Evolutionary conservation across 2,113 vertebrate species (phyloP).

Genomic region (Sarotherodon lohbergeri): DNA sequence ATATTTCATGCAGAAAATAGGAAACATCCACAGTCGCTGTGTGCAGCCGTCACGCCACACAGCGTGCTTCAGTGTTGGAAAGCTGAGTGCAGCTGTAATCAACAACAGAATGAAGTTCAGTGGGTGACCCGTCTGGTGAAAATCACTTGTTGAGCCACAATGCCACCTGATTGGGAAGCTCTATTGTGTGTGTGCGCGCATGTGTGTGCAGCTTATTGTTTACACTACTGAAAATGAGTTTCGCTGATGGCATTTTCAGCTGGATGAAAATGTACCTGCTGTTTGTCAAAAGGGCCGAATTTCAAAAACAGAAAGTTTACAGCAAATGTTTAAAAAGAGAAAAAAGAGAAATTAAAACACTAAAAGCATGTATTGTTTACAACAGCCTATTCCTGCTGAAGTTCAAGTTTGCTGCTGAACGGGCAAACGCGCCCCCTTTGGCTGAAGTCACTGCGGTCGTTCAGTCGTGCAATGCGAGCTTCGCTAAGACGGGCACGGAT

Average conservation of each 20-base stretch:
- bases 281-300: conserved; percentile 19
- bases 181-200: not conserved
- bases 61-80: not conserved
- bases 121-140: not conserved
- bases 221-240: conserved; percentile 30
- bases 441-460: conserved; percentile 2
- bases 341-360: not conserved
- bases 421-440: not conserved
- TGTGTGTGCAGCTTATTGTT: conserved; percentile 26
- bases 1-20: not conserved
- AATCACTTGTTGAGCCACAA: not conserved
- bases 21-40: not conserved
- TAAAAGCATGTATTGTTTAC: conserved; percentile 66
- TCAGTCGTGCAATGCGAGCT: conserved; percentile 7
- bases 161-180: not conserved
- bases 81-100: not conserved
- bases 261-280: not conserved
- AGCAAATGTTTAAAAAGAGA: not conserved
- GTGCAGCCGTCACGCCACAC: not conserved
- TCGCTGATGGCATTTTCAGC: conserved; percentile 3
- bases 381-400: conserved; percentile 28
- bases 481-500: not conserved
- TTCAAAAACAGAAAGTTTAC: conserved; percentile 34
- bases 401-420: conserved; percentile 16
- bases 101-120: not conserved